Base-by-base conservation (phyloP, 1,140 invertebrate species). In the Neodiprion fabricii region DNA sequence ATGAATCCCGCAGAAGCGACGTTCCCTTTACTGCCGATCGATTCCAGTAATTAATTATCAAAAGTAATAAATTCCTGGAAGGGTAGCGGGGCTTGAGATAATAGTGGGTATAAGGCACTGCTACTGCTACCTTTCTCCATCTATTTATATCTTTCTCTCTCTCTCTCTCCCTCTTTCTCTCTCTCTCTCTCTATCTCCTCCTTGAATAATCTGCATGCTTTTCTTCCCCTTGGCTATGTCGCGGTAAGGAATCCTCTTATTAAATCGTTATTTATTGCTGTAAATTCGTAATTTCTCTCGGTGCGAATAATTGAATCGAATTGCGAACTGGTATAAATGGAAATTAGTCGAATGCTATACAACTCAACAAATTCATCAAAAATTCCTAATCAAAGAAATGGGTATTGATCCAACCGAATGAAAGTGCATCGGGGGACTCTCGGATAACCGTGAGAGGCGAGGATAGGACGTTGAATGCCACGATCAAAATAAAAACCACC, bases 161-260 rank as follows among this genome's bases (percentile, higher is more conserved):
- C 28, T 40, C 5, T 40, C 28, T 40, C 28, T 40, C 28, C 1
- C 28, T 40, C 28, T 40, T 1, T 40, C 28, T 12, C 53, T 61
- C 53, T 61, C 53, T 28, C 28, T 40, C 5, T 40, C 28, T 40
- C 28, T 40, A 2, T 40, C 28, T 61, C 53, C n/a, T 61, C 53
- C 53, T 61, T 61, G 53, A 61, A 61, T 61, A 61, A 61, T 61
- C 53, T 61, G 53, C 53, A 61, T 61, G 53, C 53, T 61, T 61
- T 9, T 9, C 53, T 61, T 40, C 53, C 53, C 53, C 53, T 17
- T 17, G n/a, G 53, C 53, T 9, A 61, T 61, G 53, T 4, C 53
- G 8, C n/a, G 53, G 53, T 17, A 61, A 61, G 53, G 53, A 61
- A 61, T 61, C 53, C 53, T 61, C 53, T 61, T 61, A 61, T 61